These are phyloP conservation scores for Tribolium castaneum DNA, from an alignment of 1,140 invertebrate genomes.

Conservation along the genomic window DNA sequence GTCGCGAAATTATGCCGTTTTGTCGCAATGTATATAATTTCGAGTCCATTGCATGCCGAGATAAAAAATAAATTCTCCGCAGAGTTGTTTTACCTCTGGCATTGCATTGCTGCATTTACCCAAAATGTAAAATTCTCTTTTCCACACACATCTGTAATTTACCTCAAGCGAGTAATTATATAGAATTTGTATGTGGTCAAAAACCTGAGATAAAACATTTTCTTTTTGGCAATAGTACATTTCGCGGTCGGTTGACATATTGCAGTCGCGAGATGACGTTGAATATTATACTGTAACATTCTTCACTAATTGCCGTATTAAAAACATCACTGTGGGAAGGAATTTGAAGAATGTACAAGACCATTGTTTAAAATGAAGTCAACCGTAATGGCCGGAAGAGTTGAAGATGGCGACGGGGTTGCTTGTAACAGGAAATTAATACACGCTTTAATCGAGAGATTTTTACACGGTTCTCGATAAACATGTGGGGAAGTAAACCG, in stretches of 20 bases:
- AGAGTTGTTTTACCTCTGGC: no score
- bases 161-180: constrained; percentile 3
- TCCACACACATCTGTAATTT: constrained; percentile 6
- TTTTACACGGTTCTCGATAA: background rate
- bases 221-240: background rate
- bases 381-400: constrained; percentile 23
- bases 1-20: no score
- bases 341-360: constrained; percentile 25
- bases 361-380: constrained; percentile 30
- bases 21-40: no score
- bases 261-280: background rate
- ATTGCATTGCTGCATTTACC: no score
- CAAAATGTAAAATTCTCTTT: background rate
- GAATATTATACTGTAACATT: constrained; percentile 13
- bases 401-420: constrained; percentile 14
- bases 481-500: no score
- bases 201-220: background rate
- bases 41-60: no score
- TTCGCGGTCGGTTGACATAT: constrained; percentile 31
- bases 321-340: constrained; percentile 34
- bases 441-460: constrained; percentile 5
- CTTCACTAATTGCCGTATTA: constrained; percentile 17
- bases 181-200: background rate
- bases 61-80: no score
- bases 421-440: constrained; percentile 21